Evolutionary conservation across 2,888 invertebrate species (phyloP).

Genomic region (Aelia acuminata): DNA sequence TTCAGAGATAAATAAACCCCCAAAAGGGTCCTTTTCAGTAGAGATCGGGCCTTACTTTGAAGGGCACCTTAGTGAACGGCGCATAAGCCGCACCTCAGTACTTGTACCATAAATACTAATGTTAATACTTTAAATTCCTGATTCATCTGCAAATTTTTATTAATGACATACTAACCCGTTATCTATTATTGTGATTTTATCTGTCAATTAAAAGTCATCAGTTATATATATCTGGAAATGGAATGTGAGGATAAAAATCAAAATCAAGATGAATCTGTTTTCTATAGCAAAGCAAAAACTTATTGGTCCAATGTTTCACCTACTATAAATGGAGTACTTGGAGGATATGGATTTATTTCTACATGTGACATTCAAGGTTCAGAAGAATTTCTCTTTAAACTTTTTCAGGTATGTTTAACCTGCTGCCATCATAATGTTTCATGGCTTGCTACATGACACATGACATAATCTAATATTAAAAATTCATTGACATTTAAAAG

Average conservation of each 20-base stretch:
- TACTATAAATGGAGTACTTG: conserved; percentile 93
- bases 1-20: too few species aligned
- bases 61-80: too few species aligned
- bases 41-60: too few species aligned
- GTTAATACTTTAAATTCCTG: neutral
- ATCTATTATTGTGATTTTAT: neutral
- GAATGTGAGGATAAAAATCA: neutral
- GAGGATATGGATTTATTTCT: conserved; percentile 91
- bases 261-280: conserved; percentile 67
- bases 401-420: conserved; percentile 73
- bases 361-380: conserved; percentile 91
- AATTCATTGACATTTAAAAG: too few species aligned
- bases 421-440: neutral
- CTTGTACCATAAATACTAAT: too few species aligned
- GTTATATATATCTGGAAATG: neutral
- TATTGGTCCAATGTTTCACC: conserved; percentile 92
- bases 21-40: too few species aligned
- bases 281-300: conserved; percentile 81
- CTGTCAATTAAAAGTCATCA: neutral
- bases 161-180: neutral
- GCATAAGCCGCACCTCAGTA: too few species aligned
- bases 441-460: too few species aligned
- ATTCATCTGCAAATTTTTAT: neutral
- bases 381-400: conserved; percentile 79
- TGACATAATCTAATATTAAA: too few species aligned